A percentile compares a stretch with the other conserved stretches of the same genome.
Evolutionary conservation across 2,797 vertebrate genomes (phyloP).

Genomic region (Poeciliopsis paucimaculata): DNA sequence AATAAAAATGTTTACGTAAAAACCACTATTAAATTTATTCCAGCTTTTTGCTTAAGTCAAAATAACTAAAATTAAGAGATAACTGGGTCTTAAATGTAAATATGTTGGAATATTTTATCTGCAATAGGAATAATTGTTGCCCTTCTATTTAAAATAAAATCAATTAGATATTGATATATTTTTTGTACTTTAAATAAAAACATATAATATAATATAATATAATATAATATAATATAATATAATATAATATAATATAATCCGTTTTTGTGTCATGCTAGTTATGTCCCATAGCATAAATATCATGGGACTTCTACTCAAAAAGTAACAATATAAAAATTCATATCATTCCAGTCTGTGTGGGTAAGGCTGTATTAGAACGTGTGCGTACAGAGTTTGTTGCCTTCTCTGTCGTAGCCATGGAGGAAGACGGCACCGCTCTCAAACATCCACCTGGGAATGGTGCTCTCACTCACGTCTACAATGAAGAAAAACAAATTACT

Average conservation of each 20-base stretch:
- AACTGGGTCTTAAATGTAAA: not conserved
- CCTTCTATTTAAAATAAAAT: not conserved
- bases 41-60: not conserved
- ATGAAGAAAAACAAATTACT: constrained; percentile 29
- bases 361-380: constrained; percentile 3
- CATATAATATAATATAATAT: too few species aligned
- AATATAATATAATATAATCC: too few species aligned
- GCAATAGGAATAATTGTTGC: not conserved
- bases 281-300: not conserved
- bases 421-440: constrained; percentile 91
- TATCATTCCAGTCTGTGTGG: not conserved
- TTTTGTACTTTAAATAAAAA: not conserved
- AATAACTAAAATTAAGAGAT: not conserved
- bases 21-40: not conserved
- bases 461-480: constrained; percentile 90
- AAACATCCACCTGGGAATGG: constrained; percentile 91
- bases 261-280: too few species aligned
- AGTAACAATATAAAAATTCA: not conserved
- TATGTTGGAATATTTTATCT: not conserved
- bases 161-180: not conserved
- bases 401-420: constrained; percentile 97
- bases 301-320: not conserved
- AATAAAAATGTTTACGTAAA: not conserved
- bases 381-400: constrained; percentile 94
- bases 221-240: too few species aligned